Evolutionary conservation across 2,888 invertebrate species (phyloP).

Genomic region (Neoscelio sp.): DNA sequence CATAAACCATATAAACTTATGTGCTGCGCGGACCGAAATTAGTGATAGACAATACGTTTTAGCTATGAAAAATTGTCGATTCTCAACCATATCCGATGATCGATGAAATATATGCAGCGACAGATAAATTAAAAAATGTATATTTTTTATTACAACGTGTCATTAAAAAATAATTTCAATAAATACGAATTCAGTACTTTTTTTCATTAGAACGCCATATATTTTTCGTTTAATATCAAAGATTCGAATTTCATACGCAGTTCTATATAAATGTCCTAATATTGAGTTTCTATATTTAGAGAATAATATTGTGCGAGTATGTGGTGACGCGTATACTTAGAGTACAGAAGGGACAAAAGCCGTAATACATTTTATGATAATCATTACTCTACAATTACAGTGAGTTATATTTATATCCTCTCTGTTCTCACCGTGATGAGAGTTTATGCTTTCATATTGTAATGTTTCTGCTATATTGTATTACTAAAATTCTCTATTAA

Average conservation of each 20-base stretch:
- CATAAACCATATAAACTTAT: too few relatives aligned
- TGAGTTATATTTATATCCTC: conserved; percentile 27
- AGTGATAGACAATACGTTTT: conserved; percentile 15
- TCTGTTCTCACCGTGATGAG: conserved; percentile 35
- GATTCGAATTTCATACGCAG: neutral
- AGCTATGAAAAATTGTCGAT: conserved; percentile 28
- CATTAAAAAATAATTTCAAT: too few relatives aligned
- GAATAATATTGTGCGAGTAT: conserved; percentile 24
- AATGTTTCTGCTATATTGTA: conserved; percentile 3
- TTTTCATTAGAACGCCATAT: too few relatives aligned
- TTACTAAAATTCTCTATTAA: conserved; percentile 9
- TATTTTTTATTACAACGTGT: too few relatives aligned
- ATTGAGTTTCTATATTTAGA: conserved; percentile 42
- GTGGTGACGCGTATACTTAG: conserved; percentile 23
- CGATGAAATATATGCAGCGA: too few relatives aligned
- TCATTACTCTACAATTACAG: conserved; percentile 45
- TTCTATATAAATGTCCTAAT: conserved; percentile 16
- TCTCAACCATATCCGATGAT: neutral
- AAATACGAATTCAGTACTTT: too few relatives aligned
- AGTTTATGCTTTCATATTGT: conserved; percentile 11
- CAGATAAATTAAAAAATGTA: too few relatives aligned
- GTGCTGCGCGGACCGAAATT: conserved; percentile 3
- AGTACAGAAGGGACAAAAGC: conserved; percentile 36
- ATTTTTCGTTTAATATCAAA: neutral
- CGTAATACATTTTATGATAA: conserved; percentile 55